Conservation (phyloP, 2,888 invertebrate genomes). For the Antheraea yamamai region DNA sequence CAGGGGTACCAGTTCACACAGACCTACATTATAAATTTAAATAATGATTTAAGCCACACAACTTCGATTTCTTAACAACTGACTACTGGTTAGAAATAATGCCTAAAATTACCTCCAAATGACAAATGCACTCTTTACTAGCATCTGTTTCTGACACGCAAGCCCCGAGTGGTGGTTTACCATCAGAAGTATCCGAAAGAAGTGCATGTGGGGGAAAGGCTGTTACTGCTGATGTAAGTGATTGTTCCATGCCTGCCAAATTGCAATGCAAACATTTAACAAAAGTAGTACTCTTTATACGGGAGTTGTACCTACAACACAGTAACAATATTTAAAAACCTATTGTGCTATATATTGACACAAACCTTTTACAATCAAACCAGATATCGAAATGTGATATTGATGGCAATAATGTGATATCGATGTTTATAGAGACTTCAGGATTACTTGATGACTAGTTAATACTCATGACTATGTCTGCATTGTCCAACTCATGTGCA, state of each 20-base stretch:
- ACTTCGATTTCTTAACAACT: neutral
- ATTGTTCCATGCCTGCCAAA: conserved; percentile 85
- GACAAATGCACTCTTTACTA: conserved; percentile 91
- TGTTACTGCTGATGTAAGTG: conserved; percentile 86
- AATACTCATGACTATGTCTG: too few relatives aligned
- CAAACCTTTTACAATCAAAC: too few relatives aligned
- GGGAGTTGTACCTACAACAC: too few relatives aligned
- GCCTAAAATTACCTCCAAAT: conserved; percentile 83
- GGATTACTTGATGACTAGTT: neutral
- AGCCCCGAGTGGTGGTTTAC: conserved; percentile 63
- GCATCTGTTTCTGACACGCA: conserved; percentile 87
- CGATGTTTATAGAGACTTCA: neutral
- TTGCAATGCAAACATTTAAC: neutral
- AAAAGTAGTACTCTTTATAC: neutral
- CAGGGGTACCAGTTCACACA: conserved; percentile 98
- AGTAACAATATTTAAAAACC: too few relatives aligned
- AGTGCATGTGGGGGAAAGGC: conserved; percentile 84
- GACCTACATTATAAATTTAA: conserved; percentile 44
- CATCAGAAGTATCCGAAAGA: conserved; percentile 55
- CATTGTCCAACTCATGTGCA: too few relatives aligned
- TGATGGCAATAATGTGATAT: too few relatives aligned
- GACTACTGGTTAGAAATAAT: neutral
- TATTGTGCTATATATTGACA: too few relatives aligned
- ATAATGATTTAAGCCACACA: neutral
- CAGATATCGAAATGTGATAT: too few relatives aligned